Evolutionary conservation across 2,113 vertebrate species (phyloP), one percentile per base, ranked within the genome.

Genomic region (Nibea coibor): DNA sequence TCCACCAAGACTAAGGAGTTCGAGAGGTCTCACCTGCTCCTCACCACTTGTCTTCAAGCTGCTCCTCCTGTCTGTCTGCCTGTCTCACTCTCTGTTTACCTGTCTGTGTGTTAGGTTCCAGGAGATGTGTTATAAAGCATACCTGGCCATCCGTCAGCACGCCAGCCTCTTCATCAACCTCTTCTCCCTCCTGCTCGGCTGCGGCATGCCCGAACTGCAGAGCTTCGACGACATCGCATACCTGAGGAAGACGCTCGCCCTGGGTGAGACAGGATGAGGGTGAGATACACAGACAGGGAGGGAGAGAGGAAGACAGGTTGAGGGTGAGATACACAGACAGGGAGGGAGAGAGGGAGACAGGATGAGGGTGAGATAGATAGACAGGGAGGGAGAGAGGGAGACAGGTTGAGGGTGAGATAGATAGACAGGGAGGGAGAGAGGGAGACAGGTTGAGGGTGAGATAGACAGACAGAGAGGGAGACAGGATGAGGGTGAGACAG

Each of bases 161-260:
- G 97, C 97, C 87, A 97, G 97, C 92, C 96, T 98, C 87, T 98
- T 98, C 95, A 97, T 98, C 90, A 98, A 98, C 87, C 96, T 98
- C 3, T 97, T 98, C 87, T 98, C 97, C 71, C 97, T 97, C 92
- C 96, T 97, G 95, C 96, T 98, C 81, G 96, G 97, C 88, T 98
- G 96, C 16, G 97, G 97, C 67, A 97, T 97, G 96, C 97, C 97
- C 14, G 97, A 99, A 91, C 95, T 99, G 76, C 97, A 99, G 75
- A 97, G 96, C 68, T 98, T 99, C 84, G 97, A 98, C 2, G 97
- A 99, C 75, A 98, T 99, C 72, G 97, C 97, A 0, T 99, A 90
- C 85, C 97, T 98, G 85, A 95, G 97, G 82, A 99, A 99, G 85
- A 98, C 97, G 12, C 93, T 99, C 85, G 97, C 97, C 14, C 91